Evolutionary conservation across 2,113 vertebrate species (phyloP), one percentile per base, ranked within the genome.

Genomic region (Lethenteron reissneri): DNA sequence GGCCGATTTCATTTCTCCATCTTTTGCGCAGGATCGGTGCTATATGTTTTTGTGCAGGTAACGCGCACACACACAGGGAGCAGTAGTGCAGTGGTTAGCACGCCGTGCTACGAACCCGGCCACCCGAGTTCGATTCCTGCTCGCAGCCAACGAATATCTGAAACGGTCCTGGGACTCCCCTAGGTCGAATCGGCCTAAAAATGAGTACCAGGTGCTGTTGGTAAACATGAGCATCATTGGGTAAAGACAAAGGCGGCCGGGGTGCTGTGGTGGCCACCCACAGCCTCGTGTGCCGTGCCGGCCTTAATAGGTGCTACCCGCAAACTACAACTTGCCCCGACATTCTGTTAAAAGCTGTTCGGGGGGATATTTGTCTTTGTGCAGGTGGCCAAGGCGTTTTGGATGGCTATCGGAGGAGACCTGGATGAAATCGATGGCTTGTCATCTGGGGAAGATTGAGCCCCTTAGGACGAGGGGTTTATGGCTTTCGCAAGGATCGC

Each of bases 331-430:
- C 59, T 41, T 1, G 70, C 56, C 9, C 14, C 59, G 77, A 56
- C 72, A 70, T 41, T 11, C 8, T 58, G 41, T 41, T 41, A 41
- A 41, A 41, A 3, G 41, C 41, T 41, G 41, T 41, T 6, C 41
- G 41, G 41, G 41, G 60, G 41, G 1, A 2, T 19, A 4, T 2
- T 15, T 76, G 19, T 11, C 25, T 56, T 1, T 70, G 75, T 57
- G 57, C 73, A 99, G 94, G 94, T 97, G 74, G 88, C 94, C 76
- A 97, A 95, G 81, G 94, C 92, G 0, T 99, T 99, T 82, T 99
- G 94, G 94, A 95, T 88, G 86, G 94, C 92, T 0, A 95, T 99
- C 5, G 89, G 94, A 70, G 94, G 94, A 56, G 90, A 99, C 80
- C 82, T 87, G 72, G 92, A 97, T 72, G 94, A 99, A 79, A 90